Evolutionary conservation across 2,113 vertebrate species (phyloP).

Genomic region (Sebastes schlegelii): DNA sequence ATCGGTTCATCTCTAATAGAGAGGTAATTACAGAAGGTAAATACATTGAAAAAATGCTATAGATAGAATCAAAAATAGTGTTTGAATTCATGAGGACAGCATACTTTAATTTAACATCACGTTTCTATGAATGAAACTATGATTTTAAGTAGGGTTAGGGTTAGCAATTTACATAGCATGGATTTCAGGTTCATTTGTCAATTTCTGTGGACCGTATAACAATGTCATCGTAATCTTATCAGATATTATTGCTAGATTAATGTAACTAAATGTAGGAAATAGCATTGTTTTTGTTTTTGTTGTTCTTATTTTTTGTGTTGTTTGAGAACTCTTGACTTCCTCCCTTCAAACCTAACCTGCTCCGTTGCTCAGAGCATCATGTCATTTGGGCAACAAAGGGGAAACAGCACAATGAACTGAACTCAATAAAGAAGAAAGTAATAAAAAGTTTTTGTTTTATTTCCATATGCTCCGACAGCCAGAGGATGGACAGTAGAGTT

Average conservation of each 20-base stretch:
- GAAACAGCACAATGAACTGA: background rate
- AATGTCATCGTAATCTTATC: background rate
- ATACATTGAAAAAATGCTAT: background rate
- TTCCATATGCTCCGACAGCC: conserved; percentile 18
- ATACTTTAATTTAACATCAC: no score
- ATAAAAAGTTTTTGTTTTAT: conserved; percentile 9
- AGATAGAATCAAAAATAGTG: background rate
- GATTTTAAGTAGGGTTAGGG: no score
- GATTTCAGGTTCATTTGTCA: no score
- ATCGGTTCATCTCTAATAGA: no score
- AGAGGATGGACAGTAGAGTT: conserved; percentile 33
- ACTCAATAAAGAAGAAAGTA: background rate
- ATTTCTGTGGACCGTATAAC: no score
- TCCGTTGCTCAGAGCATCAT: background rate
- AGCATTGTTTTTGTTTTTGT: no score
- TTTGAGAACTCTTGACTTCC: background rate
- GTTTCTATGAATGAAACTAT: no score
- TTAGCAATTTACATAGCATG: no score
- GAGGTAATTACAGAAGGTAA: background rate
- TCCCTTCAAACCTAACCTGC: background rate
- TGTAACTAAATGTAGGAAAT: background rate
- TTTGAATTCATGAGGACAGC: background rate
- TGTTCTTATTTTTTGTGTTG: background rate
- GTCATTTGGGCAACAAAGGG: background rate
- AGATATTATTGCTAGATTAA: no score